Percentiles rank a stretch among this genome's conserved stretches.
Evolutionary conservation across 2,888 invertebrate species (phyloP).

Genomic region (Pachliopta kotzebuea): DNA sequence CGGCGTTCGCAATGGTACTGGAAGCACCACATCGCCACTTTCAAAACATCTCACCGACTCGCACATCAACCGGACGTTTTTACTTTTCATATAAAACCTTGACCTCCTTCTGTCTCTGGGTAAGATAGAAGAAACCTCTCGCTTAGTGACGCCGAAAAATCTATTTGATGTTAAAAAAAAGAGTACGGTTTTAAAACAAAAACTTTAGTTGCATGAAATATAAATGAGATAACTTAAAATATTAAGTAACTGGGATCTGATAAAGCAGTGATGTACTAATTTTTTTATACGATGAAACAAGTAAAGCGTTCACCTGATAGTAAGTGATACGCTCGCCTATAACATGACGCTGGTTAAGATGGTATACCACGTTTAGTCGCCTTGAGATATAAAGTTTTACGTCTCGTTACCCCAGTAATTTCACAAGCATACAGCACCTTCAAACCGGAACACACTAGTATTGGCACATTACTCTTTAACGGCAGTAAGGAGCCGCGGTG

Average conservation of each 20-base stretch:
- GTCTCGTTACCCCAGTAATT: too few species aligned
- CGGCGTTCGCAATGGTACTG: constrained; percentile 27
- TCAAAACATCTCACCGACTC: constrained; percentile 25
- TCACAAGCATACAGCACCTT: too few species aligned
- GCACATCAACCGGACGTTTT: not conserved
- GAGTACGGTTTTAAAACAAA: not conserved
- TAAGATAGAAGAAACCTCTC: not conserved
- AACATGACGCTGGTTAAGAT: too few species aligned
- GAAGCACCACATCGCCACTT: constrained; percentile 21
- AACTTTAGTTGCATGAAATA: not conserved
- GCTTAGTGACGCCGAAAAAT: not conserved
- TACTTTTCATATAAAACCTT: not conserved
- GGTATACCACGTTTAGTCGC: too few species aligned
- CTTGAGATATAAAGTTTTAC: too few species aligned
- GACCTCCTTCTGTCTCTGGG: constrained; percentile 3
- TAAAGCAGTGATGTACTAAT: too few species aligned
- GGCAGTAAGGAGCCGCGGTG: too few species aligned
- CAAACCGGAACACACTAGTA: too few species aligned
- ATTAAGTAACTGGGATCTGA: not conserved
- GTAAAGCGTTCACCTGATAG: too few species aligned
- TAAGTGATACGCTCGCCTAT: too few species aligned
- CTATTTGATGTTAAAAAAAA: not conserved
- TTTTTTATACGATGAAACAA: too few species aligned
- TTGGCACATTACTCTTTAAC: too few species aligned
- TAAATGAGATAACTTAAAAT: not conserved